Conservation (phyloP, 2,113 vertebrate genomes). For the Notechis scutatus region DNA sequence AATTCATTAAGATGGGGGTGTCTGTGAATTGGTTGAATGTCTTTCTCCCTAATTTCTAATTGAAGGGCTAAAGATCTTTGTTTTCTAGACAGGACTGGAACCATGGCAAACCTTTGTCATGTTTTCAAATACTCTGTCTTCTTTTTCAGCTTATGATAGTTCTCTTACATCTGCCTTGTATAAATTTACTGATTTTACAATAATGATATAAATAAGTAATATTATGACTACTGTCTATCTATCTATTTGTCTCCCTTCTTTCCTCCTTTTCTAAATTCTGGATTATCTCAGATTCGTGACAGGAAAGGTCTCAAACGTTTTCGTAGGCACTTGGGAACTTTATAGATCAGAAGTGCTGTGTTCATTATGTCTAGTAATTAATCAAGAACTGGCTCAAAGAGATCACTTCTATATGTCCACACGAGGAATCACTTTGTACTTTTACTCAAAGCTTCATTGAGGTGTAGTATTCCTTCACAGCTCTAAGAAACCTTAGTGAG, state of each 20-base stretch:
- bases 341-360: not conserved
- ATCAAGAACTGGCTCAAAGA: not conserved
- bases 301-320: not conserved
- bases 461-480: not conserved
- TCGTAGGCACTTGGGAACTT: not conserved
- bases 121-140: not conserved
- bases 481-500: not conserved
- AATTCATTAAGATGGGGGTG: not conserved
- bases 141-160: not conserved
- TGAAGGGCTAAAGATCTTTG: not conserved
- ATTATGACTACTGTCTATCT: not conserved
- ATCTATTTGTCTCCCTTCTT: not conserved
- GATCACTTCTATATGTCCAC: not conserved
- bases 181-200: not conserved
- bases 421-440: not conserved
- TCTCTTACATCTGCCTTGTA: not conserved
- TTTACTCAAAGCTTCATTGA: not conserved
- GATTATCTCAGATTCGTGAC: not conserved
- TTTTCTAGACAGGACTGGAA: not conserved
- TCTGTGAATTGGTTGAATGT: not conserved
- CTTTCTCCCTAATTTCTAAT: not conserved
- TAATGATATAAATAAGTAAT: not conserved
- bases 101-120: not conserved
- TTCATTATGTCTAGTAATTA: not conserved
- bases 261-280: not conserved